These are phyloP conservation scores for Corvus hawaiiensis DNA, from an alignment of 2,113 vertebrate species.

Conservation along the genomic window DNA sequence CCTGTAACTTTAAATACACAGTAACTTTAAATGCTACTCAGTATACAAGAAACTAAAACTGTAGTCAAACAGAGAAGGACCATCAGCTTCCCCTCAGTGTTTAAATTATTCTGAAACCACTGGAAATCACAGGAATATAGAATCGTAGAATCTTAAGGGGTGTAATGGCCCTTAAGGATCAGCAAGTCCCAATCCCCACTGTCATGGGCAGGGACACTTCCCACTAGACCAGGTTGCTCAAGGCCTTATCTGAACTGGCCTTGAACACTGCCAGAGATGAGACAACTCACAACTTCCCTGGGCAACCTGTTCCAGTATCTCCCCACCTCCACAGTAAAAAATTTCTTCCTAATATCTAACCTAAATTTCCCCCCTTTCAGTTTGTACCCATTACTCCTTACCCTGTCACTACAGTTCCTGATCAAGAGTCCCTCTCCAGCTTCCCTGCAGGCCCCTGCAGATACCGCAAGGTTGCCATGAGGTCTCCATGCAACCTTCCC, in stretches of 20 bases:
- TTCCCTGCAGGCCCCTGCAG: background rate
- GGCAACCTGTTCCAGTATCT: background rate
- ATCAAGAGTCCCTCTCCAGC: background rate
- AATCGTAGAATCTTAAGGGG: background rate
- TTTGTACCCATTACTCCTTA: background rate
- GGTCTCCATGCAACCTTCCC: background rate
- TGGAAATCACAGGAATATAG: background rate
- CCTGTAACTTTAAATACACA: background rate
- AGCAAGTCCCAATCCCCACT: background rate
- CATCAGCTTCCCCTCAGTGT: background rate
- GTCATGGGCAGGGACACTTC: background rate
- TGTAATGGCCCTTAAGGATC: background rate
- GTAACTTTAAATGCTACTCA: background rate
- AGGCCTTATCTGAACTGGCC: background rate
- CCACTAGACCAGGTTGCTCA: background rate
- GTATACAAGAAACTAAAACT: background rate
- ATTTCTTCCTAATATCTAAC: background rate
- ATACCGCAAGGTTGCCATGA: background rate
- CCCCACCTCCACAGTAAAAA: background rate
- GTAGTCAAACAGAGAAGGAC: background rate
- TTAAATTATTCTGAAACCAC: background rate
- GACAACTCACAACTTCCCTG: background rate
- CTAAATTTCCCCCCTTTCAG: background rate
- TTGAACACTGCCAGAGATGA: background rate
- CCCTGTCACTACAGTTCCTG: background rate